These are phyloP conservation scores for Ecdyonurus torrentis DNA, from an alignment of 2,888 invertebrate species.

Conservation along the genomic window DNA sequence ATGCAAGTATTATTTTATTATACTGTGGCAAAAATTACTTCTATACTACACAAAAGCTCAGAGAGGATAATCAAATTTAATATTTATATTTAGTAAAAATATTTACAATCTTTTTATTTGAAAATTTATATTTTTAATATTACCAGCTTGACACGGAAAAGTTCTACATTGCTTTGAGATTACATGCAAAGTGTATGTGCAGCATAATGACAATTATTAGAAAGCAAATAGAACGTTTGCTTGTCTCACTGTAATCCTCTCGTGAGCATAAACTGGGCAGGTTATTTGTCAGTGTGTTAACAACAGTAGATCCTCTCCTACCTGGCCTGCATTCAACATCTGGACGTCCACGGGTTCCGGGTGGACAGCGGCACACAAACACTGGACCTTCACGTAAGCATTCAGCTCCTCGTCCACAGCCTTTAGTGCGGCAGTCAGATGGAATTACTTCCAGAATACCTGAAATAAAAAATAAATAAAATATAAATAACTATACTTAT, in stretches of 20 bases:
- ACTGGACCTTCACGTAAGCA: slow-evolving; percentile 70
- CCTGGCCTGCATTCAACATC: slow-evolving; percentile 52
- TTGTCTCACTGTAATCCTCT: too few relatives aligned
- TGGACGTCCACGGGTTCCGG: slow-evolving; percentile 55
- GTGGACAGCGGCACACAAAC: slow-evolving; percentile 65
- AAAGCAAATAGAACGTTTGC: too few relatives aligned
- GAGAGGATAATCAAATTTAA: not conserved
- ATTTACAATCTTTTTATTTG: not conserved
- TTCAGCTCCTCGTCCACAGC: slow-evolving; percentile 72
- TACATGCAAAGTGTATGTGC: too few relatives aligned
- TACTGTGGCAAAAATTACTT: not conserved
- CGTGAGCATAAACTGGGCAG: too few relatives aligned
- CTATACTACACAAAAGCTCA: not conserved
- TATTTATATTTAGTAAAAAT: not conserved
- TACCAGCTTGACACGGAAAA: too few relatives aligned
- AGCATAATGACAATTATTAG: too few relatives aligned
- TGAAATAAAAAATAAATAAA: not conserved
- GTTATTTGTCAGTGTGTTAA: too few relatives aligned
- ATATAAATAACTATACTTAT: slow-evolving; percentile 9
- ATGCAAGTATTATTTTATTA: not conserved
- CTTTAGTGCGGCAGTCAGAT: slow-evolving; percentile 62
- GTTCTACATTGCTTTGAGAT: too few relatives aligned
- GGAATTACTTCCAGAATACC: not conserved
- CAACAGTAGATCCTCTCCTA: slow-evolving; percentile 29
- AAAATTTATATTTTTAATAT: not conserved